Base-by-base conservation (phyloP, 1,140 invertebrate species). In the Drosophila ercepeae region DNA sequence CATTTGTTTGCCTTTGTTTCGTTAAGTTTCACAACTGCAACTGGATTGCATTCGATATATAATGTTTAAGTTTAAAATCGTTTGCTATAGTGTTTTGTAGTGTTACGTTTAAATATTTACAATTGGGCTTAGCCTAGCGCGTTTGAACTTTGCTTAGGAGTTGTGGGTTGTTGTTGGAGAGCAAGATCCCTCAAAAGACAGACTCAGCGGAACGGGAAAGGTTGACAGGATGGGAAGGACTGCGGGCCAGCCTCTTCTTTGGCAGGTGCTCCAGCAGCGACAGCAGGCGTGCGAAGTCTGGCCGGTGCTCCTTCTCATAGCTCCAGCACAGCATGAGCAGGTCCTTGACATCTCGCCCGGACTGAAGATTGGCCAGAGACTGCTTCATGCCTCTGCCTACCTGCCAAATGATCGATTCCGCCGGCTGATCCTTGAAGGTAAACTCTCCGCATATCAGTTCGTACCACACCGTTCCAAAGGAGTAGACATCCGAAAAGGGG, bases 391-490 rank as follows among this genome's bases (percentile, higher is more conserved):
- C 98, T 84, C 96, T 96, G 2, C 98, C 98, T 14, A 99, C 97
- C 92, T 99, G 97, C 97, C 98, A 99, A 77, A 99, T 99, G 44
- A 99, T 96, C 1, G 97, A 95, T 92, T 99, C 98, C 0, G 97
- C 95, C 21, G 97, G 96, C 90, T 98, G 96, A 11, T 95, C 95
- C 90, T 97, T 97, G 91, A 99, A 99, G 7, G 99, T 98, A 94
- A 97, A 99, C 79, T 99, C 97, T 1, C 97, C 97, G 90, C 97
- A 98, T 44, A 99, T 92, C 46, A 99, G 92, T 92, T 99, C 99
- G 92, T 99, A 99, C 98, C 98, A 99, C 16, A 99, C 97, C 27
- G 99, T 99, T 21, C 99, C 98, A 93, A 99, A 99, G 51, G 98
- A 97, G 93, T 98, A 99, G 42, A 99, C 95, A 92, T 99, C 99